These are phyloP conservation scores for Leptocoma aspasia DNA, from an alignment of 2,113 vertebrate species.

Conservation along the genomic window DNA sequence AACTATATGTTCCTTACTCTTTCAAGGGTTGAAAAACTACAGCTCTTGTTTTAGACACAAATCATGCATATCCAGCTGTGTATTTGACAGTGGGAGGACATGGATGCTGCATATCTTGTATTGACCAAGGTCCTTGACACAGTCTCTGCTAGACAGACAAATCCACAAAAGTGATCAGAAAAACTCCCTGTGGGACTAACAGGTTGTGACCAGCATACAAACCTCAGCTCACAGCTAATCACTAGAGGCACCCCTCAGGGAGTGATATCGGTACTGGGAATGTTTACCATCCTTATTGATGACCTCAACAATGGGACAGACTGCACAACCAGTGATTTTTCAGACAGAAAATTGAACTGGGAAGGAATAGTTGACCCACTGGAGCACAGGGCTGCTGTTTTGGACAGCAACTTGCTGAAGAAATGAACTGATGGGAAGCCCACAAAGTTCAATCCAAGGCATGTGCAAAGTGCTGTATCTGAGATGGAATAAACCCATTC, in stretches of 20 bases:
- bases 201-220: background rate
- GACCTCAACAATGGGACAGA: background rate
- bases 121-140: background rate
- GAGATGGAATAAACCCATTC: background rate
- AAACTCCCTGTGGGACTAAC: accelerated
- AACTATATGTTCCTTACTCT: background rate
- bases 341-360: background rate
- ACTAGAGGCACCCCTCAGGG: background rate
- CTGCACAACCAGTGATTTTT: background rate
- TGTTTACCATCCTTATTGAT: background rate
- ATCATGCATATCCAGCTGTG: background rate
- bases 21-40: background rate
- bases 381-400: background rate
- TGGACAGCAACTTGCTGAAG: background rate
- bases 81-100: background rate
- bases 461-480: background rate
- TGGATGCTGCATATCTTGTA: background rate
- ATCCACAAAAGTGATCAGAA: background rate
- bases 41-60: background rate
- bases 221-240: background rate
- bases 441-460: background rate
- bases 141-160: background rate
- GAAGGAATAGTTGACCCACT: background rate
- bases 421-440: background rate
- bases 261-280: background rate